phyloP scores from a whole-genome alignment of 2,888 invertebrate genomes.

The Cephus rjabovi region DNA sequence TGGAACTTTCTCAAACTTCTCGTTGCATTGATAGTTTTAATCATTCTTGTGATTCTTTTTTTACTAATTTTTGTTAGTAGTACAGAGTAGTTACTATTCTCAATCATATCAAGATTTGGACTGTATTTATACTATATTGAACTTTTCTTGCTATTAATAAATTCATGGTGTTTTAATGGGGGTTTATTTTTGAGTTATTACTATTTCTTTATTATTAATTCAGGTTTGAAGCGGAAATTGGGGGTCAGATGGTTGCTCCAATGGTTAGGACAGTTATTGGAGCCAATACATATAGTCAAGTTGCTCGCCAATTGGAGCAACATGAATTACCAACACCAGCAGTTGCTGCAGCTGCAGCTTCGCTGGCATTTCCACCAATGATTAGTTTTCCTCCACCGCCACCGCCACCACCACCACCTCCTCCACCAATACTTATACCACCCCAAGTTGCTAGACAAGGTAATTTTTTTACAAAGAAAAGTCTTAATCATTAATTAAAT shows the following conservation, averaged over 20 bases:
- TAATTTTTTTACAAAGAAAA: conserved; percentile 31
- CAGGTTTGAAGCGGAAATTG: conserved; percentile 91
- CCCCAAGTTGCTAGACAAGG: conserved; percentile 73
- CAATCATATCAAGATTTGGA: not conserved
- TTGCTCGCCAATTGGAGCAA: conserved; percentile 75
- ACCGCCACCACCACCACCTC: conserved; percentile 73
- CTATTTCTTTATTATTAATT: conserved; percentile 21
- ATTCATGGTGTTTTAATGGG: not conserved
- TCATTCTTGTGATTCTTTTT: conserved; percentile 4
- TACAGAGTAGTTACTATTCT: not conserved
- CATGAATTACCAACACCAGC: conserved; percentile 67
- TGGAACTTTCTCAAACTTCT: not conserved
- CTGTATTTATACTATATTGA: conserved; percentile 14
- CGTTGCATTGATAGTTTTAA: conserved; percentile 1
- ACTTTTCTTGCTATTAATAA: not conserved
- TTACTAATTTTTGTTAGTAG: conserved; percentile 16
- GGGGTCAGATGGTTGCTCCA: conserved; percentile 71
- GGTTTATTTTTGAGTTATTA: not conserved
- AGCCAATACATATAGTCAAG: conserved; percentile 78
- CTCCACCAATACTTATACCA: conserved; percentile 77
- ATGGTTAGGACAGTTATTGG: conserved; percentile 77
- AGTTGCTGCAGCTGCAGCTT: conserved; percentile 59
- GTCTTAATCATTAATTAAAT: not conserved
- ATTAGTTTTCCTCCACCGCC: conserved; percentile 74
- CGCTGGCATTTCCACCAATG: conserved; percentile 67